Conservation (phyloP, 2,113 vertebrate species). For the Nerophis lumbriciformis region DNA sequence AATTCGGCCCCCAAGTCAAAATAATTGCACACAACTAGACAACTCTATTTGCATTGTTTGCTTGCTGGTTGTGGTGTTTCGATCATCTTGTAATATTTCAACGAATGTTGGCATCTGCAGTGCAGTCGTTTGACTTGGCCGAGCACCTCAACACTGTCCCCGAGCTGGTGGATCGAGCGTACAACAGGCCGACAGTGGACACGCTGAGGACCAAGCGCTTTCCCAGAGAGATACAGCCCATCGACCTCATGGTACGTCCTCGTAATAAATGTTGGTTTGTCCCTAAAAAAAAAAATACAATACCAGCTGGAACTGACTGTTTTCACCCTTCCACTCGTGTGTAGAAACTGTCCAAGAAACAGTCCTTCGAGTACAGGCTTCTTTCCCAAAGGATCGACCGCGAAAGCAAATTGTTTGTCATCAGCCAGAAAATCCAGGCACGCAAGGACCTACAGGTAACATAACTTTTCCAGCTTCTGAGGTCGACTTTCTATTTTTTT, state of each 20-base stretch:
- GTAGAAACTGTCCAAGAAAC: constrained; percentile 79
- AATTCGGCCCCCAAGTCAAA: no score
- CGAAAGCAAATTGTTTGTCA: constrained; percentile 87
- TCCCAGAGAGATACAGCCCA: constrained; percentile 68
- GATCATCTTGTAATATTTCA: no score
- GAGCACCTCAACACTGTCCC: constrained; percentile 81
- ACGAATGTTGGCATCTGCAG: constrained; percentile 55
- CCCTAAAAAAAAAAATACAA: neutral
- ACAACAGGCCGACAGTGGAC: constrained; percentile 85
- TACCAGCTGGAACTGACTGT: neutral
- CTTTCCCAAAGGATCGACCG: constrained; percentile 90
- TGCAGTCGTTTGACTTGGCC: constrained; percentile 82
- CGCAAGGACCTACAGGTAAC: constrained; percentile 89
- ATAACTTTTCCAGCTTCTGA: neutral
- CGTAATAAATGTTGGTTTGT: neutral
- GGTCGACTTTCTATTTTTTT: no score
- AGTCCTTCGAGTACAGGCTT: constrained; percentile 78
- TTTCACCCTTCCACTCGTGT: neutral
- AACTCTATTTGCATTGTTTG: no score
- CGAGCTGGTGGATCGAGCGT: constrained; percentile 81
- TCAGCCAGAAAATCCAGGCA: constrained; percentile 93
- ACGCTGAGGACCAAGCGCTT: constrained; percentile 78
- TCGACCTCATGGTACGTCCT: constrained; percentile 68
- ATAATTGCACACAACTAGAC: no score
- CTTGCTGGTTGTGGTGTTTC: no score